Percentiles rank a stretch among this genome's conserved stretches.
Conservation (phyloP, 2,797 vertebrate genomes). For the Ctenopoma multispine region DNA sequence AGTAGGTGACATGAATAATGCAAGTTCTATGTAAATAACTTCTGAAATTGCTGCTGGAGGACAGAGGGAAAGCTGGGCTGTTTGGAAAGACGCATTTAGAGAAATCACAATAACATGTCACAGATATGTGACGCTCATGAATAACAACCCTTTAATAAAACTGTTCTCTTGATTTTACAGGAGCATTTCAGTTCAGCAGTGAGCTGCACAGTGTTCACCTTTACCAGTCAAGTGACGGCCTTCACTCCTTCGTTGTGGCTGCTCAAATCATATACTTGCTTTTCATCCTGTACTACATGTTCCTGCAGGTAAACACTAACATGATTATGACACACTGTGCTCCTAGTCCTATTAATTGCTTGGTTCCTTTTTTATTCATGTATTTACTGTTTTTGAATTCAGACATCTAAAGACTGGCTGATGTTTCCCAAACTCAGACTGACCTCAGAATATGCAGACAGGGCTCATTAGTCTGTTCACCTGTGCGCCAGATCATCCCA, state of each 20-base stretch:
- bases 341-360: not conserved
- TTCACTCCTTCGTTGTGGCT: slow-evolving; percentile 88
- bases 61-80: too few species aligned
- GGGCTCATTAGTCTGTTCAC: not conserved
- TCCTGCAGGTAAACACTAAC: slow-evolving; percentile 86
- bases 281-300: slow-evolving; percentile 93
- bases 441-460: not conserved
- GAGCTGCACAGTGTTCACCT: slow-evolving; percentile 88
- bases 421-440: not conserved
- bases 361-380: not conserved
- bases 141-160: not conserved
- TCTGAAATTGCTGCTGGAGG: too few species aligned
- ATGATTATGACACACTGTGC: accelerated
- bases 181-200: slow-evolving; percentile 86
- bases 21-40: too few species aligned
- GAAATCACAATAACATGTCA: too few species aligned
- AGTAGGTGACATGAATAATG: too few species aligned
- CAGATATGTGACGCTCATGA: too few species aligned
- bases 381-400: not conserved
- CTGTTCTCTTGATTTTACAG: slow-evolving; percentile 68
- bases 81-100: too few species aligned
- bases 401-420: not conserved
- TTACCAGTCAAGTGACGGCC: slow-evolving; percentile 85
- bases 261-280: slow-evolving; percentile 90
- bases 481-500: not conserved